These are phyloP conservation scores for Ennomos erosarius DNA, from an alignment of 2,888 invertebrate genomes.

Conservation along the genomic window DNA sequence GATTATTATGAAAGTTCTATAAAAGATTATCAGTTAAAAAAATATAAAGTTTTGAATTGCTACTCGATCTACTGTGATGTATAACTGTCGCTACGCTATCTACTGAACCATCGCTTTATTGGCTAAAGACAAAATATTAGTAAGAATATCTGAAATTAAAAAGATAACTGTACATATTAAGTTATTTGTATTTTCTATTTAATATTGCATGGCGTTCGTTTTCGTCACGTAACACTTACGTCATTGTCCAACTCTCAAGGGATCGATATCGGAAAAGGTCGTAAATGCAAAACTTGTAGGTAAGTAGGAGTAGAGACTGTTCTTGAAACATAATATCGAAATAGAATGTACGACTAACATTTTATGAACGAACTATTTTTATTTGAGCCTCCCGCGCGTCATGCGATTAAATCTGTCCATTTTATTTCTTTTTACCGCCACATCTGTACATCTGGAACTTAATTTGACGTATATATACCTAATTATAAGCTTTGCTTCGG, in stretches of 20 bases:
- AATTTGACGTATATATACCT: no score
- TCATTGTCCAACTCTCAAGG: conserved; percentile 16
- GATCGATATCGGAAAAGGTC: conserved; percentile 15
- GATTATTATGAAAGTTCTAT: no score
- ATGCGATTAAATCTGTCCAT: conserved; percentile 52
- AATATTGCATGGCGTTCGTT: background rate
- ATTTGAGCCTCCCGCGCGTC: conserved; percentile 56
- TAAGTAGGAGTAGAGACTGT: background rate
- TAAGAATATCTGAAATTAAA: no score
- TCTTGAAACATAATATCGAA: conserved; percentile 35
- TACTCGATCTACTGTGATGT: no score
- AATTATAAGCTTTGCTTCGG: no score
- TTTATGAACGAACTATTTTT: conserved; percentile 45
- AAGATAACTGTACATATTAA: no score
- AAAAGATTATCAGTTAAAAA: no score
- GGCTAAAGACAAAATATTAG: no score
- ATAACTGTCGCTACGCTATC: no score
- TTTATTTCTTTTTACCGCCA: conserved; percentile 38
- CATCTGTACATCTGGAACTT: conserved; percentile 4
- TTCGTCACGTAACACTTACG: conserved; percentile 12
- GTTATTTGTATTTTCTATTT: background rate
- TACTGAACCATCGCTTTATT: no score
- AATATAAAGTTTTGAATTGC: no score
- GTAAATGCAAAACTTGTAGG: conserved; percentile 27
- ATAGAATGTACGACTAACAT: conserved; percentile 50